Conservation (phyloP, 2,113 vertebrate species). For the Scolopax mira region DNA sequence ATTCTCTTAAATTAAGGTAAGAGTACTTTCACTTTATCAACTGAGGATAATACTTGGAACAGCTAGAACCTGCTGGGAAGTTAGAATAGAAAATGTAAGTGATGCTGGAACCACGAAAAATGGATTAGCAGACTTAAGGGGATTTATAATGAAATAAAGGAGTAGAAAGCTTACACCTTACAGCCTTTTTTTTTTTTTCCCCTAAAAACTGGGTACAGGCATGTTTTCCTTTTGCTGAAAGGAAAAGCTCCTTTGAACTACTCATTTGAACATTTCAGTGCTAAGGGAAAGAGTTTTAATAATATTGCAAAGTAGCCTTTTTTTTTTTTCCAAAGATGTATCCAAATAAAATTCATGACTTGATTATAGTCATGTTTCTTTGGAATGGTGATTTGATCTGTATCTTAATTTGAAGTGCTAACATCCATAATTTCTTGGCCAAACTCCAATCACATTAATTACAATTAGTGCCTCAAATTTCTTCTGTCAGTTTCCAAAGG, state of each 20-base stretch:
- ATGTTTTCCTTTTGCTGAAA: not conserved
- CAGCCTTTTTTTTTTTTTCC: not conserved
- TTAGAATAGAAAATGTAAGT: conserved; percentile 53
- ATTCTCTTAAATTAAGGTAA: not conserved
- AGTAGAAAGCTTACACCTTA: conserved; percentile 11
- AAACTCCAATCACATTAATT: not conserved
- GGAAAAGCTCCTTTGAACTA: no score
- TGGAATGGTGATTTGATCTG: not conserved
- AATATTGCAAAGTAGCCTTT: not conserved
- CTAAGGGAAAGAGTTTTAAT: not conserved
- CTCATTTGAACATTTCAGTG: not conserved
- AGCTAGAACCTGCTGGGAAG: conserved; percentile 53
- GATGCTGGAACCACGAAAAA: conserved; percentile 29
- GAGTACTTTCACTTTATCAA: not conserved
- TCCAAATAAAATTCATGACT: not conserved
- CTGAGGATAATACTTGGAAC: not conserved
- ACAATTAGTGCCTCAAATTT: not conserved
- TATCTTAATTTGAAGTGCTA: not conserved
- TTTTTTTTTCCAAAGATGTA: not conserved
- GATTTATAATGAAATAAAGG: conserved; percentile 64
- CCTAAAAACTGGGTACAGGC: not conserved
- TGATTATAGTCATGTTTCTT: not conserved
- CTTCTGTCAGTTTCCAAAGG: not conserved
- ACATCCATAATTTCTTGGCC: not conserved
- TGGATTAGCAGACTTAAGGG: conserved; percentile 54